These are phyloP conservation scores for Sycophila texana DNA, from an alignment of 2,888 invertebrate genomes.

Conservation along the genomic window DNA sequence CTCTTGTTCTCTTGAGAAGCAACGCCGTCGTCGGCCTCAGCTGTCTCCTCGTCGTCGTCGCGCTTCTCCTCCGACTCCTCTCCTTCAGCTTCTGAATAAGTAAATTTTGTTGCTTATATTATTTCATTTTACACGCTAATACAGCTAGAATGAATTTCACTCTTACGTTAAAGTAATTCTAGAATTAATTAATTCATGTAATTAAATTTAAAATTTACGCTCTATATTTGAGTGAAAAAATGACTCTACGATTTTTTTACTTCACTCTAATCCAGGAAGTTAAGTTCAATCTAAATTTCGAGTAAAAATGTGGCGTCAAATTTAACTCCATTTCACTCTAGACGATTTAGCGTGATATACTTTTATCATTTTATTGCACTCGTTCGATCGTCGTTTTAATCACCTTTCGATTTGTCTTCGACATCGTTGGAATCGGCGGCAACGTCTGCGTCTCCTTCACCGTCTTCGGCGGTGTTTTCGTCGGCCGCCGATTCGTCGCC, in stretches of 20 bases:
- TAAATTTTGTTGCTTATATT: neutral
- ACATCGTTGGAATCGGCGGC: constrained; percentile 51
- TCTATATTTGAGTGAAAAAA: no score
- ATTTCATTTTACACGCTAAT: neutral
- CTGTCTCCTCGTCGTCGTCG: neutral
- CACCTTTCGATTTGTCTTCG: constrained; percentile 27
- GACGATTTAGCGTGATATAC: no score
- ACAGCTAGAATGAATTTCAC: no score
- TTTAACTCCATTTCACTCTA: no score
- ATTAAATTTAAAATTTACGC: no score
- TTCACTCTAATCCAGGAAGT: no score
- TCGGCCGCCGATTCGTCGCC: constrained; percentile 13
- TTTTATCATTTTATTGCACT: neutral
- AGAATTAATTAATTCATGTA: no score
- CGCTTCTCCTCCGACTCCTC: constrained; percentile 39
- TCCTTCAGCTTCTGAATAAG: constrained; percentile 31
- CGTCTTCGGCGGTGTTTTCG: neutral
- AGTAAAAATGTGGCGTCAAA: no score
- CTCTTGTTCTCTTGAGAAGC: constrained; percentile 27
- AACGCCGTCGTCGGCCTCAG: constrained; percentile 16
- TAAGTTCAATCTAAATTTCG: no score
- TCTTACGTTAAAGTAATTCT: no score
- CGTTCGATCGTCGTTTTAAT: neutral
- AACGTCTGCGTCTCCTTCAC: neutral
- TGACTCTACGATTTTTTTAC: no score